Evolutionary conservation across 2,797 vertebrate species (phyloP), one percentile per base, ranked within the genome.

Genomic region (Eulemur coronatus): DNA sequence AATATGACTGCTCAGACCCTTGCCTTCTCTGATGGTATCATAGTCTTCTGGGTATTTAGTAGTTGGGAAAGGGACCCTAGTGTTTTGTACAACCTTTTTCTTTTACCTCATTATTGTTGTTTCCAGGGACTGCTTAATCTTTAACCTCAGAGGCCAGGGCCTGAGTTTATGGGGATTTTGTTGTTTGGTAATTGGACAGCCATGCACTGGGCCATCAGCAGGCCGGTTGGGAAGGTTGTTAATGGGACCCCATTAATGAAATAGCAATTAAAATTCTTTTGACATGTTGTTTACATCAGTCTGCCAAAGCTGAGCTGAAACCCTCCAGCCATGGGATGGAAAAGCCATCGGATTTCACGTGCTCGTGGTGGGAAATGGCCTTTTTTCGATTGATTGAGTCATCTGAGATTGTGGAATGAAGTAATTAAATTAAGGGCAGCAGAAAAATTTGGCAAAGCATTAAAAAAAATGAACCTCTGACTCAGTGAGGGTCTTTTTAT

Each of bases 181-280:
- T 97, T 98, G 95, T 98, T 98, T 98, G 96, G 96, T 98, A 98
- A 97, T 98, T 98, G 98, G 97, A 97, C 67, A 76, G 94, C 89
- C 94, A 95, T 98, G 97, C 96, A 97, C 95, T 96, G 97, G 97
- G 97, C 96, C 48, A 76, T 97, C 93, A 97, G 4, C 96, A 96
- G 97, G 96, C 98, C 96, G 81, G 80, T 98, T 98, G 92, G 97
- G 89, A 98, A 96, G 97, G 98, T 97, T 97, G 95, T 97, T 98
- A 98, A 98, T 98, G 97, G 95, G 96, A 96, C 96, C 95, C 98
- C 93, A 97, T 98, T 98, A 98, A 98, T 98, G 98, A 98, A 98
- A 98, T 94, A 97, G 98, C 97, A 98, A 98, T 99, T 98, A 98
- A 98, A 98, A 99, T 99, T 99, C 98, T 98, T 99, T 98, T 98